Base-by-base conservation (phyloP, 2,797 vertebrate genomes). In the Ciconia nigra region DNA sequence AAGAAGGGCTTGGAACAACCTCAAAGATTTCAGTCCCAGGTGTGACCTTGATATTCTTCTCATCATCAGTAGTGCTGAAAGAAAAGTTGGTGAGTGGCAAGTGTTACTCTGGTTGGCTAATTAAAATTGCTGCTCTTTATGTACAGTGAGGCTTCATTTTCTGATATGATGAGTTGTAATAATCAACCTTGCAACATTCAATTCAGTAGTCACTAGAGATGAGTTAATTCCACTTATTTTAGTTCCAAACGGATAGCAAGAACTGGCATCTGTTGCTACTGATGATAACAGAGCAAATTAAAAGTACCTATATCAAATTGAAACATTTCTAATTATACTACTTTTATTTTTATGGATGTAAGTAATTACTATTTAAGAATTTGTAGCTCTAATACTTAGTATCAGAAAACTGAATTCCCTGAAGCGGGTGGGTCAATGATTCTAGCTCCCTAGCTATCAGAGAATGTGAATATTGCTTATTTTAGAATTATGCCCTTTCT, bases 201-300 rank as follows among this genome's bases (percentile, higher is more conserved):
- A 28, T 91, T 84, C 59, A 71, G n/a, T 44, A 76, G 72, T 78
- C 83, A 89, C 44, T n/a, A 78, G 59, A 80, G n/a, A 82, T 51
- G 44, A 80, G 29, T 49, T 73, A 84, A 94, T 82, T 92, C 47
- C 55, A 89, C 46, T 86, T 93, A 84, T 89, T 96, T 87, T 62
- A 80, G 26, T 44, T 63, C 49, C 63, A 94, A 87, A 93, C 1
- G 13, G 66, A 47, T 39, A 77, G 33, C 42, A 89, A 81, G 66
- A 92, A 41, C 19, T 61, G 65, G 39, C 55, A 92, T 85, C 51
- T 93, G 33, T 77, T 91, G 52, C 29, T 73, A 69, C 39, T 55
- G 42, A 76, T 46, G 69, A 66, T 54, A 95, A 81, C 41, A 61
- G 39, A 87, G 22, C 41, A 95, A 94, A 91, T 87, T 46, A 80